Base-by-base conservation (phyloP, 2,113 vertebrate species). In the Sinocyclocheilus maitianheensis region DNA sequence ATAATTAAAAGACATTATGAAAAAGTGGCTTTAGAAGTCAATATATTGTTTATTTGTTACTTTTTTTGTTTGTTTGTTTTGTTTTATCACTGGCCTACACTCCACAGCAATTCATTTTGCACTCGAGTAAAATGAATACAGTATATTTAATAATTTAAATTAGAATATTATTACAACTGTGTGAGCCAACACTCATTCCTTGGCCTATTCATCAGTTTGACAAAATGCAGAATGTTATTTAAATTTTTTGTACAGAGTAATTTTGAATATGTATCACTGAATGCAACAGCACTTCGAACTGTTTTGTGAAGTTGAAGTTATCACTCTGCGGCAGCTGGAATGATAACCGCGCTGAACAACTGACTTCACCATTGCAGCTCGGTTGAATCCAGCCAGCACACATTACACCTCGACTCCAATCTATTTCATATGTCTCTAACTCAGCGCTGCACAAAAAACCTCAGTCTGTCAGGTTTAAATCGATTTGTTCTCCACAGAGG, bases 401-500 rank as follows among this genome's bases (percentile, higher is more conserved):
- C 18, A 22, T 53, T 37, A n/a, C 9, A 69, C 63, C 80, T 22
- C 26, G 18, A 55, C 81, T 81, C 53, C 40, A 80, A 86, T 75
- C 37, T 65, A 75, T 65, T 65, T 76, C 71, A 53, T 51, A 22
- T 55, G 58, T 22, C 71, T 77, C 30, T 67, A 67, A 77, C 46
- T 60, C 58, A 26, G 13, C n/a, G 6, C 43, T 9, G 2, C 12
- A 65, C 14, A 81, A 86, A 83, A 86, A 65, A 8, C 37, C 12
- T 63, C 71, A 40, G 46, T 20, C 22, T 74, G 85, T 72, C 60
- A 83, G 46, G 72, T 87, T 76, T 60, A 63, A 85, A 79, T 81
- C 63, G 83, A 81, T 81, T 62, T 67, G 83, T 77, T 87, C 76
- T 80, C 53, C 63, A 62, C 40, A 55, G 75, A 84, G 76, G n/a